These are phyloP conservation scores for Forbesichthys agassizii DNA, from an alignment of 2,113 vertebrate genomes.

Conservation along the genomic window DNA sequence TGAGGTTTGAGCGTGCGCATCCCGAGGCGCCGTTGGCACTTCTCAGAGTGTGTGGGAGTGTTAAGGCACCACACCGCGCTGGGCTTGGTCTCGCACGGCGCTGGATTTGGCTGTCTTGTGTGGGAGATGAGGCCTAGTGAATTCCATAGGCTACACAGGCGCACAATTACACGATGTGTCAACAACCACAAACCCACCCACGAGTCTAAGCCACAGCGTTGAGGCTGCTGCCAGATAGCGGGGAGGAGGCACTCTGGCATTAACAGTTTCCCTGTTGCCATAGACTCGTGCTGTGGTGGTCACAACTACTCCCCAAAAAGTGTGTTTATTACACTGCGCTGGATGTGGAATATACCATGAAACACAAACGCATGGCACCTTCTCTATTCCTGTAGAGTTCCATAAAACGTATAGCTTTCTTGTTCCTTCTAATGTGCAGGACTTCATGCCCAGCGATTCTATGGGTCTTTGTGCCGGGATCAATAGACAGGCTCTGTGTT, in stretches of 20 bases:
- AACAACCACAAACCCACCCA: conserved; percentile 28
- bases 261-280: conserved; percentile 5
- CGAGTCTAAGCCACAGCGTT: conserved; percentile 1
- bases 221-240: neutral
- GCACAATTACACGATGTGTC: conserved; percentile 15
- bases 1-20: neutral
- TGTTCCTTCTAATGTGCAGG: no score
- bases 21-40: neutral
- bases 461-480: no score
- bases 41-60: neutral
- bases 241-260: conserved; percentile 1
- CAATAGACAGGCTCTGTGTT: no score
- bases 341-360: neutral
- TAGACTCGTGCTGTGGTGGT: conserved; percentile 4
- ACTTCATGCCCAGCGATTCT: no score
- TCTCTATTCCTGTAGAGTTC: neutral
- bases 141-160: conserved; percentile 20
- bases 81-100: neutral
- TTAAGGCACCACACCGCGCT: conserved; percentile 3
- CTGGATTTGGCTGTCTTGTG: conserved; percentile 6
- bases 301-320: neutral
- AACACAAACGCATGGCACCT: no score
- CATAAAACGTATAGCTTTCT: neutral
- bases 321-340: neutral
- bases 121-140: neutral